phyloP scores from a whole-genome alignment of 2,888 invertebrate genomes.

The Onthophagus sagittarius region DNA sequence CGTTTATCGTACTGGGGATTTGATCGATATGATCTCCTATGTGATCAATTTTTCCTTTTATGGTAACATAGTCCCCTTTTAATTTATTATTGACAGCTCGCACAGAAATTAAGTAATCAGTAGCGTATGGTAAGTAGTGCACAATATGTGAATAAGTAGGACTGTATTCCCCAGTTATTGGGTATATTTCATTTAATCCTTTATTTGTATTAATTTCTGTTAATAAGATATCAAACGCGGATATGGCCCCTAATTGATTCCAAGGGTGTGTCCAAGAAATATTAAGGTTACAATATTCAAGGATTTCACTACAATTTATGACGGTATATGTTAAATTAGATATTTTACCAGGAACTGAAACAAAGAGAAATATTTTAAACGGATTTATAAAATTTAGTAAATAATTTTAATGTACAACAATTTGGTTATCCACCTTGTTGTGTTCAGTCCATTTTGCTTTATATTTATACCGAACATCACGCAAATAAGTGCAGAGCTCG shows the following conservation, averaged over 20 bases:
- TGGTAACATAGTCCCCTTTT: slow-evolving; percentile 33
- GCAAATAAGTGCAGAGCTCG: too few species aligned
- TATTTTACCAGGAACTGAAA: slow-evolving; percentile 40
- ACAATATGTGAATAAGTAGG: slow-evolving; percentile 28
- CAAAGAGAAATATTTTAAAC: slow-evolving; percentile 9
- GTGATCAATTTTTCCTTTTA: slow-evolving; percentile 36
- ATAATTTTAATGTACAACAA: too few species aligned
- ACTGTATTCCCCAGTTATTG: slow-evolving; percentile 15
- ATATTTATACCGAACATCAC: too few species aligned
- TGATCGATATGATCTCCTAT: slow-evolving; percentile 40
- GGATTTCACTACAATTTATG: slow-evolving; percentile 34
- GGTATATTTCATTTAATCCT: neutral
- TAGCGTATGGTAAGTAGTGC: slow-evolving; percentile 40
- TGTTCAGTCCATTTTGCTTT: too few species aligned
- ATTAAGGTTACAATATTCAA: slow-evolving; percentile 40
- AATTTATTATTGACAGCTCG: slow-evolving; percentile 37
- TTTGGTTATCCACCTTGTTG: too few species aligned
- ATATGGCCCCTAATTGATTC: slow-evolving; percentile 40
- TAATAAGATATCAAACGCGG: slow-evolving; percentile 39
- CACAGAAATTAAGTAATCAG: slow-evolving; percentile 37
- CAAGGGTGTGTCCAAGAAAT: slow-evolving; percentile 43
- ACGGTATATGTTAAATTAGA: slow-evolving; percentile 40
- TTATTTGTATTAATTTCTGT: slow-evolving; percentile 30
- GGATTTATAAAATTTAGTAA: too few species aligned
- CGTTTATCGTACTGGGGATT: slow-evolving; percentile 35